Evolutionary conservation across 2,113 vertebrate genomes (phyloP), one percentile per base, ranked within the genome.

Genomic region (Microcebus griseorufus): DNA sequence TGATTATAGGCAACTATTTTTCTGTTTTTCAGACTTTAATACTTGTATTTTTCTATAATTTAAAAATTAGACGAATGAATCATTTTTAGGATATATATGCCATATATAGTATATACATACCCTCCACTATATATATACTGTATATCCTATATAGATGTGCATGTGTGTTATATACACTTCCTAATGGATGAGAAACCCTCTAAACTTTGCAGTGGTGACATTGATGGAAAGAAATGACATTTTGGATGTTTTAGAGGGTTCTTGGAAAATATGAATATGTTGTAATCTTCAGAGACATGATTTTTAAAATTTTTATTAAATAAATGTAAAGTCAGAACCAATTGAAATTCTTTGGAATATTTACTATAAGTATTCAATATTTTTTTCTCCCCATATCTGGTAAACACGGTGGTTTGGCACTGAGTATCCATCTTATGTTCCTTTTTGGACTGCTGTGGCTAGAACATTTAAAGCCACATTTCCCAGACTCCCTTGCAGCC

Each of bases 21-120:
- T 90, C 53, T 87, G 32, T 67, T 94, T 97, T 92, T 93, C 64
- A 95, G 48, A 69, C 25, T 64, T 67, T 72, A 88, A 73, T 51
- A n/a, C n/a, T 60, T 83, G 1, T 62, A 34, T 78, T 55, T 90
- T 88, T 97, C 51, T 92, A 42, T 78, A 90, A 69, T 62, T 92
- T 83, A 55, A 93, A 94, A 93, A 76, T 69, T 34, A 48, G n/a
- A 83, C 69, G 14, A 94, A 60, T 81, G 48, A 29, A 27, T 67
- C 27, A 80, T 85, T 81, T 90, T 70, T 72, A 80, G 27, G 1
- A 93, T 64, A 69, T 64, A 76, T 29, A 27, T 48, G 17, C 62
- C 8, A 64, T 39, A 39, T 60, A 34, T 45, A 18, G 27, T 64
- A 45, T 39, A 72, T 72, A 72, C 2, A 39, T 70, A 70, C 37